Conservation (phyloP, 2,797 vertebrate genomes). For the Hippoglossus hippoglossus region DNA sequence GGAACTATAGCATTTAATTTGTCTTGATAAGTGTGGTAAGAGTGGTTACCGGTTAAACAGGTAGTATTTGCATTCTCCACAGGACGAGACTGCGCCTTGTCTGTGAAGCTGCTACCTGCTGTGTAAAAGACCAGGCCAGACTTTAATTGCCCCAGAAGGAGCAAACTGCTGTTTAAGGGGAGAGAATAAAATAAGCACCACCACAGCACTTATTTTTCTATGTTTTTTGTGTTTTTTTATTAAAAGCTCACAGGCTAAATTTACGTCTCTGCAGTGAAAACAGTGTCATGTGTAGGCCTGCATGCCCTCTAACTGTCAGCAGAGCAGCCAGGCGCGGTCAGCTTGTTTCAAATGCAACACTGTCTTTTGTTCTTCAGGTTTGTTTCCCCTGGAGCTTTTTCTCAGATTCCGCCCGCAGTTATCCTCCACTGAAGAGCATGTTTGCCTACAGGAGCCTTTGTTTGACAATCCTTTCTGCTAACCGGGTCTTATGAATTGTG, state of each 20-base stretch:
- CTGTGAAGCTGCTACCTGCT: conserved; percentile 58
- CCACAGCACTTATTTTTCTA: conserved; percentile 1
- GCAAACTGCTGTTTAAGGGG: conserved; percentile 6
- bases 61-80: conserved; percentile 76
- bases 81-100: conserved; percentile 51
- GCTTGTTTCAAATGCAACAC: conserved; percentile 74
- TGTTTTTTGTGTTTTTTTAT: conserved; percentile 11
- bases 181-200: conserved; percentile 16
- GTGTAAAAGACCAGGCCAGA: conserved; percentile 40
- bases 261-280: conserved; percentile 27
- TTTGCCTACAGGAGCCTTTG: conserved; percentile 85
- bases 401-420: conserved; percentile 67
- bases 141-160: conserved; percentile 31
- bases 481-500: conserved; percentile 83
- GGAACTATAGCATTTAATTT: conserved; percentile 51
- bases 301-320: conserved; percentile 60
- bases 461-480: conserved; percentile 82
- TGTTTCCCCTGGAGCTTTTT: conserved; percentile 72
- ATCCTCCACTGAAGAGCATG: conserved; percentile 76
- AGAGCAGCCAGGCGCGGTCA: conserved; percentile 72
- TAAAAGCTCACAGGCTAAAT: conserved; percentile 26
- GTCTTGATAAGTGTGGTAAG: conserved; percentile 60
- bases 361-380: conserved; percentile 79
- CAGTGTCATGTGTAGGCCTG: conserved; percentile 34
- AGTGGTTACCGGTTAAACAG: conserved; percentile 68